These are phyloP conservation scores for Galaxea fascicularis DNA, from an alignment of 92 coral and sea anemone genomes.

Conservation along the genomic window DNA sequence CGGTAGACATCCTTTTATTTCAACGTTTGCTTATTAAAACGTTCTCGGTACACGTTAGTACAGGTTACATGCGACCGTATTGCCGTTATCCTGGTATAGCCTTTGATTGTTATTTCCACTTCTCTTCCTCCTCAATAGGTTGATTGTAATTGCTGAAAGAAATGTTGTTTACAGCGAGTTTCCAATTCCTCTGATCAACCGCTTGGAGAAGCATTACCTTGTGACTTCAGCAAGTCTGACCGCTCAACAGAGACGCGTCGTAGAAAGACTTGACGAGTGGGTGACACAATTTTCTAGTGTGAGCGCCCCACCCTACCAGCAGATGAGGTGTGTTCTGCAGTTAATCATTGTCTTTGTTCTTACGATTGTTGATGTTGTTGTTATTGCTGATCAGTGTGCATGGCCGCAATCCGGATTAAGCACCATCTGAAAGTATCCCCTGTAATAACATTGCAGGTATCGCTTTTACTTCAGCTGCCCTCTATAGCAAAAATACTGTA, in stretches of 20 bases:
- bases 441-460: background rate
- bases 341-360: background rate
- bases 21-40: too few species aligned
- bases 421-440: background rate
- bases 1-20: too few species aligned
- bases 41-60: too few species aligned
- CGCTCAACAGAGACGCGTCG: slow-evolving; percentile 54
- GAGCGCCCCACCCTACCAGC: slow-evolving; percentile 44
- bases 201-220: slow-evolving; percentile 86
- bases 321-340: slow-evolving; percentile 32
- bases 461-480: background rate
- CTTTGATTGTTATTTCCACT: background rate
- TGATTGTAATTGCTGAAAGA: slow-evolving; percentile 91
- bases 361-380: background rate
- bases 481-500: background rate
- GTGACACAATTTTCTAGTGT: slow-evolving; percentile 63
- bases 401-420: background rate
- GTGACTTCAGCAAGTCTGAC: slow-evolving; percentile 78
- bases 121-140: slow-evolving; percentile 19
- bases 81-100: background rate
- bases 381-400: too few species aligned
- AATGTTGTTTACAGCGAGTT: slow-evolving; percentile 80
- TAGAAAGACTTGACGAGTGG: slow-evolving; percentile 67
- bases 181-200: slow-evolving; percentile 86
- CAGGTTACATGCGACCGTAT: too few species aligned